A percentile compares a stretch with the other conserved stretches of the same genome.
Evolutionary conservation across 2,888 invertebrate genomes (phyloP).

Genomic region (Eumacrocentrus americanus): DNA sequence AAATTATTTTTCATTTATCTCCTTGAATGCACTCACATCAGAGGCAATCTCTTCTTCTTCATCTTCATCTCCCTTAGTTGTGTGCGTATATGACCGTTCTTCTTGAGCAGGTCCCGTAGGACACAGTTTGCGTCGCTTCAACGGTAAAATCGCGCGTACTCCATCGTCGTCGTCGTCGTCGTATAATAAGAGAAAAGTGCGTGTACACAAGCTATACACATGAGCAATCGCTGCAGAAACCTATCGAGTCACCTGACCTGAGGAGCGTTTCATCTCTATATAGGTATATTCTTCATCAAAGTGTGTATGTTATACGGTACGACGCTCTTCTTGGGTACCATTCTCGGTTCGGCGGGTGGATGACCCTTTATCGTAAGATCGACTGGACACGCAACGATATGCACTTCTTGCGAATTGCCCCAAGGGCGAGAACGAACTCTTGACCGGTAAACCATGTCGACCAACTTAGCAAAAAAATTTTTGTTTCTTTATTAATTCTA

Average conservation of each 20-base stretch:
- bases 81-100: too few relatives aligned
- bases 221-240: slow-evolving; percentile 25
- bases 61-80: neutral
- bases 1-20: slow-evolving; percentile 3
- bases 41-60: neutral
- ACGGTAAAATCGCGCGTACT: slow-evolving; percentile 11
- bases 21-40: neutral
- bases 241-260: slow-evolving; percentile 33
- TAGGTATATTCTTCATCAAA: neutral
- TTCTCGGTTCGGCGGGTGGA: slow-evolving; percentile 34
- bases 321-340: neutral
- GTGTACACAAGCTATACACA: slow-evolving; percentile 24
- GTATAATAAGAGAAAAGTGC: slow-evolving; percentile 22
- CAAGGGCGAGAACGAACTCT: neutral
- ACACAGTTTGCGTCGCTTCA: neutral
- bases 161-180: slow-evolving; percentile 24
- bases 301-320: neutral
- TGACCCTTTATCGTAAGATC: slow-evolving; percentile 40
- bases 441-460: too few relatives aligned
- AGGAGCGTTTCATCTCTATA: slow-evolving; percentile 21
- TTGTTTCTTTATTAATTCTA: too few relatives aligned
- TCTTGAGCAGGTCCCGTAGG: neutral
- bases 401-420: slow-evolving; percentile 1
- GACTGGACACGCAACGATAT: slow-evolving; percentile 13
- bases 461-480: too few relatives aligned